phyloP scores from a whole-genome alignment of 2,888 invertebrate genomes.

The Erebia aethiops region DNA sequence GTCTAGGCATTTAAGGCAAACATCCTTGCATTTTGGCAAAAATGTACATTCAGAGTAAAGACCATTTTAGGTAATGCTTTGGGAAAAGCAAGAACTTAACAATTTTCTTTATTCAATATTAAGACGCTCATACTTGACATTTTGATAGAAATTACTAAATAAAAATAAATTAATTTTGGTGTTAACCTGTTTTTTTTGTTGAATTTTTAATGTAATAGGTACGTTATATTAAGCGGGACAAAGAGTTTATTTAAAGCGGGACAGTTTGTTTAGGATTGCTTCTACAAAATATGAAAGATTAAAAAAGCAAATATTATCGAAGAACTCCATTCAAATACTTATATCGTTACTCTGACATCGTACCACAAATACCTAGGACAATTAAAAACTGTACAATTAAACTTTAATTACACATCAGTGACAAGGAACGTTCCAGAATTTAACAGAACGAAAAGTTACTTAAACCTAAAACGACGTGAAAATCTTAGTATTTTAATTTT shows the following conservation, averaged over 20 bases:
- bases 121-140: too few relatives aligned
- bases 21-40: conserved; percentile 60
- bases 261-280: not conserved
- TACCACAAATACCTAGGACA: not conserved
- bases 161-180: too few relatives aligned
- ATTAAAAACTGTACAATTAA: not conserved
- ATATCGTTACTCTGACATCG: not conserved
- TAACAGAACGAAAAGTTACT: conserved; percentile 37
- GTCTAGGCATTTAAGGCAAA: conserved; percentile 72
- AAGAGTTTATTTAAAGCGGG: too few relatives aligned
- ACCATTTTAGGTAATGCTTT: too few relatives aligned
- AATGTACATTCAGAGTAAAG: not conserved
- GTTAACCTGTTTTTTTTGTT: too few relatives aligned
- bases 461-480: conserved; percentile 36
- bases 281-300: too few relatives aligned
- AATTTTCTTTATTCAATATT: too few relatives aligned
- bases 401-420: conserved; percentile 23
- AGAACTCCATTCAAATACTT: not conserved
- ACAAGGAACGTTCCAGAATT: conserved; percentile 35
- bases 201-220: too few relatives aligned
- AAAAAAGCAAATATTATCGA: too few relatives aligned
- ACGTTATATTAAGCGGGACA: too few relatives aligned
- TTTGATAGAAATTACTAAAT: too few relatives aligned
- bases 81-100: too few relatives aligned
- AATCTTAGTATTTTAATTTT: conserved; percentile 26